phyloP scores from a whole-genome alignment of 2,113 vertebrate genomes.

The Eolophus roseicapilla region DNA sequence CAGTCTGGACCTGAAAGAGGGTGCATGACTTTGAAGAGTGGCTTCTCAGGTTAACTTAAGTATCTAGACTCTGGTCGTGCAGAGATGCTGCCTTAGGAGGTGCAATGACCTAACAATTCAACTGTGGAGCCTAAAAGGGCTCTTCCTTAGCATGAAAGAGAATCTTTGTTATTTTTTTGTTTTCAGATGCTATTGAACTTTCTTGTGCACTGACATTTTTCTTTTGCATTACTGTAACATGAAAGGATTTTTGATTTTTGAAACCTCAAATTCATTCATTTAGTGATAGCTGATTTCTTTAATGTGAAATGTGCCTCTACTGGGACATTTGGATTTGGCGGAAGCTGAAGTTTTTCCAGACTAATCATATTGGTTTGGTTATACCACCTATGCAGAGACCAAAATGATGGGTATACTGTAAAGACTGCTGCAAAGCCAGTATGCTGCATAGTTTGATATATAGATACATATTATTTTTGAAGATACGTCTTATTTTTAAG shows the following conservation, averaged over 20 bases:
- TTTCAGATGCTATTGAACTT: neutral
- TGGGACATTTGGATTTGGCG: neutral
- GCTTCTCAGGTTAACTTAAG: neutral
- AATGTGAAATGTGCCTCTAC: neutral
- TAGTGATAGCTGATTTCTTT: neutral
- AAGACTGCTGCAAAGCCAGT: neutral
- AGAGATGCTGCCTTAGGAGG: neutral
- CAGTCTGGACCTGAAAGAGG: neutral
- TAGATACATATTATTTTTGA: neutral
- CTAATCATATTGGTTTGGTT: neutral
- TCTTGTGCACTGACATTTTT: neutral
- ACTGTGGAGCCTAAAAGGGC: neutral
- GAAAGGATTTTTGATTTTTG: neutral
- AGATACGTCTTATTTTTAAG: neutral
- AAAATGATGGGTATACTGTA: neutral
- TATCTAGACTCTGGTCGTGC: neutral
- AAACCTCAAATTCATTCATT: neutral
- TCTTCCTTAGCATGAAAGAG: neutral
- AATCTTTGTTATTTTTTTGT: neutral
- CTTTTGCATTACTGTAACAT: neutral
- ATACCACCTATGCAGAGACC: neutral
- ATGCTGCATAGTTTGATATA: neutral
- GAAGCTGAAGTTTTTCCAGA: neutral
- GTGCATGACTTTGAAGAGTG: neutral
- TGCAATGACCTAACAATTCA: neutral